Percentiles rank a stretch among this genome's conserved stretches.
Conservation (phyloP, 2,888 invertebrate genomes). For the Hedya salicella region DNA sequence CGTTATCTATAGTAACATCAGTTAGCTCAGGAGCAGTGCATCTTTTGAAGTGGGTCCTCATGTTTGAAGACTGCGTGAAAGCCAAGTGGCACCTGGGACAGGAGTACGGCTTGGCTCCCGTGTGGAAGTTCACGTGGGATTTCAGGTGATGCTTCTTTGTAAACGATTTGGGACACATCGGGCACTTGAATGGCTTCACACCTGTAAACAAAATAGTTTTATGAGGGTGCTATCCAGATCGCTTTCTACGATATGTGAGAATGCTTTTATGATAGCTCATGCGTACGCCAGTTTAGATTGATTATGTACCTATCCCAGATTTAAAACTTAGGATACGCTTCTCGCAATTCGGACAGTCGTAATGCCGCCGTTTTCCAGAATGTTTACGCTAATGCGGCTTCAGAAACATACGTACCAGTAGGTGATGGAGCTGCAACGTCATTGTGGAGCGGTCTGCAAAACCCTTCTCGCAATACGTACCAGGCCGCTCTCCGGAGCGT, state of each 20-base stretch:
- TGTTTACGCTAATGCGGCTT: too few relatives aligned
- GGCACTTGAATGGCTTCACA: constrained; percentile 89
- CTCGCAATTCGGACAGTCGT: too few relatives aligned
- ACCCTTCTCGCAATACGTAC: constrained; percentile 91
- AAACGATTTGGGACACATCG: constrained; percentile 90
- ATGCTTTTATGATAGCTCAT: too few relatives aligned
- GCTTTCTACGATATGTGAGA: too few relatives aligned
- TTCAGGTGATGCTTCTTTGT: constrained; percentile 94
- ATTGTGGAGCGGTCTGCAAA: constrained; percentile 94
- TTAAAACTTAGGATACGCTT: too few relatives aligned
- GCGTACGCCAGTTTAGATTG: too few relatives aligned
- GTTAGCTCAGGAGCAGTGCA: constrained; percentile 74
- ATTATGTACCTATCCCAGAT: too few relatives aligned
- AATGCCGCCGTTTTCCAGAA: too few relatives aligned
- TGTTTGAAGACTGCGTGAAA: constrained; percentile 94
- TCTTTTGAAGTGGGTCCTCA: constrained; percentile 94
- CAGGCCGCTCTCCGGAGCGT: constrained; percentile 92
- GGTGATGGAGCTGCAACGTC: constrained; percentile 94
- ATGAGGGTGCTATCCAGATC: background rate
- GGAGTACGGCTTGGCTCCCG: constrained; percentile 91
- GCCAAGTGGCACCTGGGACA: constrained; percentile 87
- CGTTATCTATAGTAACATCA: background rate
- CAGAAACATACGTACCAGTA: too few relatives aligned
- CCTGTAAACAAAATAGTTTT: constrained; percentile 75
- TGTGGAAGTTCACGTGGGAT: constrained; percentile 93